Conservation (phyloP, 2,797 vertebrate genomes). For the Pangasius krempfi region DNA sequence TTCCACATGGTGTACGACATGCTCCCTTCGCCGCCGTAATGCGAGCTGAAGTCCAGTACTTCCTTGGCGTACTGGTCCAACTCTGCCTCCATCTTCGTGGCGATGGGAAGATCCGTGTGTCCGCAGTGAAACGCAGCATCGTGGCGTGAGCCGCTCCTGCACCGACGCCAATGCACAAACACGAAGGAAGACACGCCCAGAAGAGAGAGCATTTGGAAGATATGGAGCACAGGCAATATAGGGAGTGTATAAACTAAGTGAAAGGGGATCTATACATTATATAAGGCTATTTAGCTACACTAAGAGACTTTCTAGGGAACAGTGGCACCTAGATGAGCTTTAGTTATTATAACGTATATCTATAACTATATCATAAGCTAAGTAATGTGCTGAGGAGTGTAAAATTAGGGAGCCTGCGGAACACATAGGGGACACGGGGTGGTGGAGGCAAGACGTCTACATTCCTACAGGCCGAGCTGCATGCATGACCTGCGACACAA, state of each 20-base stretch:
- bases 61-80: constrained; percentile 95
- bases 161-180: constrained; percentile 92
- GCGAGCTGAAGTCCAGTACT: constrained; percentile 97
- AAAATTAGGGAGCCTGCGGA: constrained; percentile 59
- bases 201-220: constrained; percentile 97
- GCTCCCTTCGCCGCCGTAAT: constrained; percentile 98
- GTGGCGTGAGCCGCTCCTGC: constrained; percentile 90
- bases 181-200: constrained; percentile 99
- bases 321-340: not conserved
- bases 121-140: constrained; percentile 90
- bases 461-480: constrained; percentile 64
- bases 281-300: not conserved
- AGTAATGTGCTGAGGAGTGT: not conserved
- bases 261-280: not conserved
- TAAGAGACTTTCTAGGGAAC: not conserved
- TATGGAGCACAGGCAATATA: constrained; percentile 56
- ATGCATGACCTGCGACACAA: constrained; percentile 80
- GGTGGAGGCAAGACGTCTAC: not conserved
- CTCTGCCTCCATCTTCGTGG: constrained; percentile 87
- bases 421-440: constrained; percentile 39
- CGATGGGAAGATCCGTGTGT: constrained; percentile 85
- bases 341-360: not conserved
- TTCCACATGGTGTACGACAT: constrained; percentile 99
- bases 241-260: not conserved
- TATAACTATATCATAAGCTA: not conserved